Evolutionary conservation across 2,888 invertebrate species (phyloP), one percentile per base, ranked within the genome.

Genomic region (Stenotaenia linearis): DNA sequence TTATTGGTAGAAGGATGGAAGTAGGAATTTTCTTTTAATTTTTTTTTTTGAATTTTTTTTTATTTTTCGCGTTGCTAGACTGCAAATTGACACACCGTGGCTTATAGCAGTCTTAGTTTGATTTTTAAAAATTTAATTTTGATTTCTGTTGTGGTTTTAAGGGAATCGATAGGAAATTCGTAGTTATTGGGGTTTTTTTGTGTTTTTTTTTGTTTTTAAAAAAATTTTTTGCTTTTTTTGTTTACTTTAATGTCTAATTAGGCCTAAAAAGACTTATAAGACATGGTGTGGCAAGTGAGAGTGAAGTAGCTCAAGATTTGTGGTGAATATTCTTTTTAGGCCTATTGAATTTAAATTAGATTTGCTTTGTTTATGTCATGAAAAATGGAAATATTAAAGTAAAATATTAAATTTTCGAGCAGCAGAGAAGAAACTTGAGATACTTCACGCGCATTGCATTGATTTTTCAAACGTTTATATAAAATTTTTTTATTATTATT

Each of bases 271-370:
- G 69, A 69, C 28, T 56, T 56, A 15, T 25, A 69, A 69, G 69
- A 28, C 69, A 69, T 69, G 69, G 69, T 69, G 69, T 69, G 69
- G 69, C 69, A 69, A 69, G 69, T 69, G 28, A 69, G 28, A 69
- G 69, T 69, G 69, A 69, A 69, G 69, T 69, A 69, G 69, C 69
- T 69, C 69, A 69, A 69, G 69, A 69, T 28, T 28, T 10, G 25
- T 15, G 32, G 9, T 6, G 12, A 45, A n/a, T 5, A n/a, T n/a
- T 56, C 69, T 69, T 69, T 69, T 69, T 69, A 69, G 69, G 69
- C 69, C 69, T 69, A 69, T 25, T 61, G 61, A 56, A 5, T 56
- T 56, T 21, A 9, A 9, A 9, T 56, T 56, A 9, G n/a, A n/a
- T 23, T 56, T 23, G 10, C 6, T 56, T 56, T 18, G 15, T 56